phyloP scores from a whole-genome alignment of 2,797 vertebrate genomes.

The Prunella strophiata region DNA sequence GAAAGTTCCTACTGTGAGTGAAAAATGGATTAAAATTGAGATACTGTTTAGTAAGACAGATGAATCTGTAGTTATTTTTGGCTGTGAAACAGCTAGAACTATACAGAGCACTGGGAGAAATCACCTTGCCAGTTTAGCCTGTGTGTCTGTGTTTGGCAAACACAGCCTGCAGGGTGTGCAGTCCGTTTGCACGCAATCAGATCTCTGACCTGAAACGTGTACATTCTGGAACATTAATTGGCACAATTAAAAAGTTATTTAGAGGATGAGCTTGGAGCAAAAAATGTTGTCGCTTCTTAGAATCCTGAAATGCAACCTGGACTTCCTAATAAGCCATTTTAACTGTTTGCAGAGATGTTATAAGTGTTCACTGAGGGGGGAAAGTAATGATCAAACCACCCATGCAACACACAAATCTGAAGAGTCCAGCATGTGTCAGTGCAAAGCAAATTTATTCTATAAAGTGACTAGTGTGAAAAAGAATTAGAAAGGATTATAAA shows the following conservation, averaged over 20 bases:
- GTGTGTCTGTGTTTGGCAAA: constrained; percentile 1
- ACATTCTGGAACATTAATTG: constrained; percentile 51
- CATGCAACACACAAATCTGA: background rate
- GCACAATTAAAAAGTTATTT: constrained; percentile 52
- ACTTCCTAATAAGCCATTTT: constrained; percentile 34
- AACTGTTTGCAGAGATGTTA: background rate
- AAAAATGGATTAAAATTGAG: constrained; percentile 63
- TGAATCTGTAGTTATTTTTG: constrained; percentile 44
- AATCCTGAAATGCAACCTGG: background rate
- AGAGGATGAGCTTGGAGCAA: constrained; percentile 3
- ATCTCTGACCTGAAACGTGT: constrained; percentile 49
- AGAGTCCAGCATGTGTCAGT: constrained; percentile 18
- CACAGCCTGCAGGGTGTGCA: background rate
- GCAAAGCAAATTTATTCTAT: constrained; percentile 44
- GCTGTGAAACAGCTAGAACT: constrained; percentile 3
- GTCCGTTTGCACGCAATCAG: constrained; percentile 34
- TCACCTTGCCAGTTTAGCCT: background rate
- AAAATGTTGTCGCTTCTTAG: background rate
- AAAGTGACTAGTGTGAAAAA: constrained; percentile 54
- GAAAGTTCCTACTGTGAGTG: constrained; percentile 40
- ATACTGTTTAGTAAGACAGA: constrained; percentile 35
- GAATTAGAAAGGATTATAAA: constrained; percentile 73
- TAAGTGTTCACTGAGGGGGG: background rate
- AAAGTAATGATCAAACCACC: background rate
- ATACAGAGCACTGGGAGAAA: background rate